Percentiles rank a stretch among this genome's conserved stretches.
These are phyloP conservation scores for Euborellia annulipes DNA, from an alignment of 1,140 invertebrate genomes.

Conservation along the genomic window DNA sequence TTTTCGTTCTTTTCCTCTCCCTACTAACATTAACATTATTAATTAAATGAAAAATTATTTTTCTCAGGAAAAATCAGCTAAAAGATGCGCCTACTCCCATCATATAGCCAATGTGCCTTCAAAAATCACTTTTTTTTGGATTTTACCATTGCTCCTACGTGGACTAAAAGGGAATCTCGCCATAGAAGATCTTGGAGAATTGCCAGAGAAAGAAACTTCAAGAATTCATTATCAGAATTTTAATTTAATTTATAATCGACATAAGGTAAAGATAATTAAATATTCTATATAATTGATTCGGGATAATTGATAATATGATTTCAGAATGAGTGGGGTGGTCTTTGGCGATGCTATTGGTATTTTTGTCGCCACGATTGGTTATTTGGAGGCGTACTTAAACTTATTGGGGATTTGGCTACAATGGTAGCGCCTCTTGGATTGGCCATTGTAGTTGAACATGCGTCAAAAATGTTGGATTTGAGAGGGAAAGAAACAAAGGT, in stretches of 20 bases:
- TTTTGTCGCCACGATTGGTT: conserved; percentile 55
- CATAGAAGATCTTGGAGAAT: conserved; percentile 46
- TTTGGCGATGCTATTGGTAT: conserved; percentile 50
- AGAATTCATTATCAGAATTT: conserved; percentile 35
- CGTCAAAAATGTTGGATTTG: conserved; percentile 21
- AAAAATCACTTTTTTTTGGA: conserved; percentile 63
- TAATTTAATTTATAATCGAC: conserved; percentile 28
- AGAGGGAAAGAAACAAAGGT: not conserved
- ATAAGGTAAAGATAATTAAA: conserved; percentile 25
- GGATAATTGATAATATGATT: too few species aligned
- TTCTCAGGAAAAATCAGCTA: too few species aligned
- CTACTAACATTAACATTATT: too few species aligned
- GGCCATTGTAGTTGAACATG: conserved; percentile 51
- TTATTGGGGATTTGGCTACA: conserved; percentile 58
- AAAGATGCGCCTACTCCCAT: conserved; percentile 33
- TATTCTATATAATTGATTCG: not conserved
- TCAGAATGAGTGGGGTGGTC: conserved; percentile 15
- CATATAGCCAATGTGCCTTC: conserved; percentile 47
- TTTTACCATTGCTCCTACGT: conserved; percentile 43
- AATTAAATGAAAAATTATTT: too few species aligned
- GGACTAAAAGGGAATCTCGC: conserved; percentile 51
- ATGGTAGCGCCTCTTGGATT: conserved; percentile 62
- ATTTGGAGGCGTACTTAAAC: conserved; percentile 52
- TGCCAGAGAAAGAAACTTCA: conserved; percentile 45
- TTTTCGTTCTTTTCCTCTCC: too few species aligned